Evolutionary conservation across 2,797 vertebrate genomes (phyloP), one percentile per base, ranked within the genome.

Genomic region (Syncerus caffer): DNA sequence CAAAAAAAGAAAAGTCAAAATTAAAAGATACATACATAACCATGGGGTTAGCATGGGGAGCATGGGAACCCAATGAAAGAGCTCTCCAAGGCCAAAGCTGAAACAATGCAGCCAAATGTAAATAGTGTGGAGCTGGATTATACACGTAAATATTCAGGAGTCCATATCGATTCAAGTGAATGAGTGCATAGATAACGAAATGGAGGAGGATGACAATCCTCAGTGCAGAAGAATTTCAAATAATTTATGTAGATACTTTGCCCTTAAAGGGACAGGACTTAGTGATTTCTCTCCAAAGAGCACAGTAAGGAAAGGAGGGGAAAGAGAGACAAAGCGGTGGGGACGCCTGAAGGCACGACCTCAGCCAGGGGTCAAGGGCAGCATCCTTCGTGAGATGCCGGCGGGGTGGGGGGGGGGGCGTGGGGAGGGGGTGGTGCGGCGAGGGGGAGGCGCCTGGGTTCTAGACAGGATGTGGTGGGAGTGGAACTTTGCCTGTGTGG

Each of bases 251-350:
- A 50, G 50, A 13, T 19, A 45, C 2, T 89, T 85, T 74, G 16
- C 29, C 76, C 82, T 57, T 23, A 14, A n/a, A 85, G 58, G 50
- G 31, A 6, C 25, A 7, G 27, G 47, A 17, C 9, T 42, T 11
- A 8, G 38, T 12, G 67, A 58, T 58, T 79, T 90, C 14, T 31
- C 67, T 60, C 51, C 14, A 8, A 64, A 57, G 19, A 90, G 58
- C 55, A n/a, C 0, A 16, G 47, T 17, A 11, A 58, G 64, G 19
- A 45, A 78, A 71, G 25, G 19, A 76, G 4, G 4, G 16, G 74
- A 47, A 42, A 47, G n/a, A 53, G 16, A 78, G 14, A 27, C 0
- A 16, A 25, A 5, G 21, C 1, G 0, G 38, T 7, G 16, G 60
- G 74, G 67, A 55, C 4, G 34, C 25, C 13, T 31, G 12, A 34